A percentile compares a stretch with the other conserved stretches of the same genome.
Conservation (phyloP, 2,113 vertebrate genomes). For the Sapajus apella region DNA sequence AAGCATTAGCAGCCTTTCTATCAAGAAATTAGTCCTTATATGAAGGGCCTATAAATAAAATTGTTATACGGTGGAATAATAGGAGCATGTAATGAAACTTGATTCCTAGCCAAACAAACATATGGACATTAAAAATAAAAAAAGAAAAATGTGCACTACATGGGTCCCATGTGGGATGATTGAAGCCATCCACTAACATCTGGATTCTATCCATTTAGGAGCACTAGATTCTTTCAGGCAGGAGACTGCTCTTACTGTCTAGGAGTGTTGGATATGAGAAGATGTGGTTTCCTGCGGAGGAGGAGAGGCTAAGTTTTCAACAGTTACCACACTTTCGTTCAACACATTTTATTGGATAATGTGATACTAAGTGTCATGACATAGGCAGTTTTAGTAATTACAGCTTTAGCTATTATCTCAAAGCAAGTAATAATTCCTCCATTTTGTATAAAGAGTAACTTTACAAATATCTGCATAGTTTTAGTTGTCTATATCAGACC, state of each 20-base stretch:
- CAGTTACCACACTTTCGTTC: background rate
- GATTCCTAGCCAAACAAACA: slow-evolving; percentile 82
- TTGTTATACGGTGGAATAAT: slow-evolving; percentile 80
- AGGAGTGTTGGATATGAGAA: slow-evolving; percentile 62
- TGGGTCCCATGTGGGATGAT: slow-evolving; percentile 73
- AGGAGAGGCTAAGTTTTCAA: slow-evolving; percentile 42
- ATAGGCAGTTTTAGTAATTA: background rate
- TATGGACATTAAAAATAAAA: slow-evolving; percentile 76
- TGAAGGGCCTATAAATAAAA: slow-evolving; percentile 82
- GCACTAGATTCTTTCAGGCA: slow-evolving; percentile 61
- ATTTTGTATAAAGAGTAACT: background rate
- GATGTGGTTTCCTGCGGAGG: slow-evolving; percentile 34
- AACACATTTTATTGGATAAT: background rate
- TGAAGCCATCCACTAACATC: slow-evolving; percentile 78
- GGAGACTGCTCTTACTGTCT: slow-evolving; percentile 56
- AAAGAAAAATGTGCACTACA: slow-evolving; percentile 41
- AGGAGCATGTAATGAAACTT: slow-evolving; percentile 80
- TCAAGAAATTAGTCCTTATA: slow-evolving; percentile 84
- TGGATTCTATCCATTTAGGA: slow-evolving; percentile 68
- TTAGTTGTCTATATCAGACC: background rate
- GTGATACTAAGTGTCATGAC: background rate
- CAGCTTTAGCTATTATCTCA: background rate
- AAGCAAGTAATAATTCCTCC: background rate
- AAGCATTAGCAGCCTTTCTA: slow-evolving; percentile 82
- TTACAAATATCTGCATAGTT: background rate